Evolutionary conservation across 2,797 vertebrate species (phyloP).

Genomic region (Silurus lanzhouensis): DNA sequence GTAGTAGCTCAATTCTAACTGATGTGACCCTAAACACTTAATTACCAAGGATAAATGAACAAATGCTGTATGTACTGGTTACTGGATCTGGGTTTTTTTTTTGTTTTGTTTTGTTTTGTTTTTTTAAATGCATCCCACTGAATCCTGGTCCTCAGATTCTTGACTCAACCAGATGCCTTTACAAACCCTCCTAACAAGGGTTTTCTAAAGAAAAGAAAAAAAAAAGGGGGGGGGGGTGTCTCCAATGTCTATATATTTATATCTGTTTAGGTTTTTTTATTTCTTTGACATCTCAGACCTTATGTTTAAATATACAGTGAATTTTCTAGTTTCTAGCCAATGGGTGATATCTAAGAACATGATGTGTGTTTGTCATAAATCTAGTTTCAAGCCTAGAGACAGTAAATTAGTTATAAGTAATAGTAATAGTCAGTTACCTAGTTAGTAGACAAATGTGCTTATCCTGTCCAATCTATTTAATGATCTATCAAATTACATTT

Average conservation of each 20-base stretch:
- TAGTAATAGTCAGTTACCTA: background rate
- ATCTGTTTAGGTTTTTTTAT: background rate
- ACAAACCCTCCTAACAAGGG: background rate
- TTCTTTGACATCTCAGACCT: background rate
- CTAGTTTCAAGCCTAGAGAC: background rate
- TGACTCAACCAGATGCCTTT: background rate
- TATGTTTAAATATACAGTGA: background rate
- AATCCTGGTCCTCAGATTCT: background rate
- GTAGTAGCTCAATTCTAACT: background rate
- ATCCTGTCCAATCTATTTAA: background rate
- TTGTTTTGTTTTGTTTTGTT: too few species aligned
- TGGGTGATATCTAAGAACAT: background rate
- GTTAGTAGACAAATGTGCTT: background rate
- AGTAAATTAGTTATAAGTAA: too few species aligned
- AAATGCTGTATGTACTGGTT: background rate
- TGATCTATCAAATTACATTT: background rate
- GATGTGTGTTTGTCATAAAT: background rate
- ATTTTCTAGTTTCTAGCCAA: background rate
- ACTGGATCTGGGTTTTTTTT: background rate
- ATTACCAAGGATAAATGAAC: background rate
- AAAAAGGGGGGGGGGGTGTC: background rate
- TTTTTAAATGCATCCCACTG: background rate
- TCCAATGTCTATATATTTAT: background rate
- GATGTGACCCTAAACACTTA: background rate
- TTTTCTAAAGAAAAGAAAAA: background rate